Conservation (phyloP, 2,113 vertebrate genomes). For the Oreocharis arfaki region DNA sequence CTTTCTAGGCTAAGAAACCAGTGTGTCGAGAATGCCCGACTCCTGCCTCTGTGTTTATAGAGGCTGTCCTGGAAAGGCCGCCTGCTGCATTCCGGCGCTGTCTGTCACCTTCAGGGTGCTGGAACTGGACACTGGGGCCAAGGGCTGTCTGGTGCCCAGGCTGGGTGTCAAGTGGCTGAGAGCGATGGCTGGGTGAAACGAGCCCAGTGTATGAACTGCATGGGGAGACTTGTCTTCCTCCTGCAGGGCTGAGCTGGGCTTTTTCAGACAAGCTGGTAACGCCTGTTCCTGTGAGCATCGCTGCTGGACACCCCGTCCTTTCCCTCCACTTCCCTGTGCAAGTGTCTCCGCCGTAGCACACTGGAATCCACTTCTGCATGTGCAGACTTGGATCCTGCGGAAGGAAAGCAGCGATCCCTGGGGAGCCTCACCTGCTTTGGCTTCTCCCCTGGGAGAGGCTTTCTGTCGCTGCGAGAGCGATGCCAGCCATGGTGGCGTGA, state of each 20-base stretch:
- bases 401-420: neutral
- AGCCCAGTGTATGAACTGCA: fast-evolving
- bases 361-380: neutral
- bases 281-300: neutral
- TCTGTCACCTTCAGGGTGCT: neutral
- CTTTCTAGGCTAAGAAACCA: neutral
- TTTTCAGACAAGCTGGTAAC: fast-evolving
- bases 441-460: neutral
- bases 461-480: neutral
- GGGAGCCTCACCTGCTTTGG: neutral
- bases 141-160: neutral
- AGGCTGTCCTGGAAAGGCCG: neutral
- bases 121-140: neutral
- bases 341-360: fast-evolving
- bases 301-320: fast-evolving
- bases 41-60: neutral
- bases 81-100: neutral
- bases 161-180: neutral
- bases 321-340: neutral
- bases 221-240: fast-evolving
- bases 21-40: neutral
- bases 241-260: neutral
- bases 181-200: neutral
- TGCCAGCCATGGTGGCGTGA: neutral
- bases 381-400: fast-evolving